phyloP scores from a whole-genome alignment of 1,140 invertebrate genomes.

The Drosophila pallidifrons region DNA sequence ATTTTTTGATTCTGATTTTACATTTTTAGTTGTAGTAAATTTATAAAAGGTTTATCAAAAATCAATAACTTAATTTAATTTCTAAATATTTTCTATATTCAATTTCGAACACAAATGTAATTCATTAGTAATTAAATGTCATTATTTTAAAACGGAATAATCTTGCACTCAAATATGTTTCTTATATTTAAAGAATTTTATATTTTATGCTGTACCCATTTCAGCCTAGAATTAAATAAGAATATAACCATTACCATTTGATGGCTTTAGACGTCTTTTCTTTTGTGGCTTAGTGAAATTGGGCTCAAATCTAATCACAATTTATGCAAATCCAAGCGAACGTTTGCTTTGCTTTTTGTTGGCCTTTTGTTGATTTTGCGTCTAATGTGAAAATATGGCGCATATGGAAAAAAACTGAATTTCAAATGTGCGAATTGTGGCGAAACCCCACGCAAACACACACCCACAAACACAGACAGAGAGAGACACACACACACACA shows the following conservation, averaged over 20 bases:
- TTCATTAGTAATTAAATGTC: too few species aligned
- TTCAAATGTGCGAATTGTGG: slow-evolving; percentile 71
- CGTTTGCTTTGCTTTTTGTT: slow-evolving; percentile 13
- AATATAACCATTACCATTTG: background rate
- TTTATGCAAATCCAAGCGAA: slow-evolving; percentile 70
- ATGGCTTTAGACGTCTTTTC: slow-evolving; percentile 1
- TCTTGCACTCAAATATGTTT: too few species aligned
- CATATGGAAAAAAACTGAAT: slow-evolving; percentile 75
- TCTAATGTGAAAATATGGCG: slow-evolving; percentile 75
- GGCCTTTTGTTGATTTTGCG: slow-evolving; percentile 60
- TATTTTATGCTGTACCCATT: too few species aligned
- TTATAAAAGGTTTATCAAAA: too few species aligned
- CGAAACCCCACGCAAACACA: slow-evolving; percentile 7
- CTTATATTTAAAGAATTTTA: too few species aligned
- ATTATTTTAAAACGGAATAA: too few species aligned
- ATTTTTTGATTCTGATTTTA: too few species aligned
- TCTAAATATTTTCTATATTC: too few species aligned
- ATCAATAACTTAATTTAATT: too few species aligned
- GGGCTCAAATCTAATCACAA: slow-evolving; percentile 57
- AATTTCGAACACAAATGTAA: too few species aligned
- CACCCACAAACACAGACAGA: slow-evolving; percentile 11
- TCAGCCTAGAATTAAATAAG: too few species aligned
- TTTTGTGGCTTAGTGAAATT: slow-evolving; percentile 13
- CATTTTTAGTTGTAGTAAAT: too few species aligned
- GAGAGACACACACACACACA: slow-evolving; percentile 19